phyloP scores from a whole-genome alignment of 1,140 invertebrate species.

The Drosophila nikananu region DNA sequence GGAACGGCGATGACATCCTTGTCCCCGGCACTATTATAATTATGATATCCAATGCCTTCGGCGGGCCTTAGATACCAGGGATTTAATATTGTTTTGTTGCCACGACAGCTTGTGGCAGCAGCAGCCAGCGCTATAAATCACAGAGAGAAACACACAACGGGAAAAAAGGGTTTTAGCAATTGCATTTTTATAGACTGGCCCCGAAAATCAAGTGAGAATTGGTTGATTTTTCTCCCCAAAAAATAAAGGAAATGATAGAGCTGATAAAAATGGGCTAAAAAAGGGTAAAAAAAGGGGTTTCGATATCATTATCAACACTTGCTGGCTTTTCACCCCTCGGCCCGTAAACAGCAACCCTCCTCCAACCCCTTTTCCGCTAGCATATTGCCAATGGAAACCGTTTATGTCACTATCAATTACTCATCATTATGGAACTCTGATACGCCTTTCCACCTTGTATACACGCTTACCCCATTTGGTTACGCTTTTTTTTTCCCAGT shows the following conservation, averaged over 20 bases:
- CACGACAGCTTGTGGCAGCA: conserved; percentile 69
- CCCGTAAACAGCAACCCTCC: conserved; percentile 20
- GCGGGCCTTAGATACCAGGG: conserved; percentile 73
- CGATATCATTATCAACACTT: conserved; percentile 74
- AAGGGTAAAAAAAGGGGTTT: conserved; percentile 29
- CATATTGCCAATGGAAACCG: conserved; percentile 56
- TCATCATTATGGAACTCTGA: conserved; percentile 72
- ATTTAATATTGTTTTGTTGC: conserved; percentile 71
- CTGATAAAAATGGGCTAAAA: conserved; percentile 35
- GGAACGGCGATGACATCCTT: conserved; percentile 41
- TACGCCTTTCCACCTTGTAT: conserved; percentile 60
- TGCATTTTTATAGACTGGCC: conserved; percentile 72
- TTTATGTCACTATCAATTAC: conserved; percentile 83
- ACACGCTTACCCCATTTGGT: conserved; percentile 32
- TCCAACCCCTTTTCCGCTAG: conserved; percentile 27
- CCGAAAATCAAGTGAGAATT: conserved; percentile 71
- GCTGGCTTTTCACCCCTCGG: conserved; percentile 41
- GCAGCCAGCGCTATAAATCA: conserved; percentile 69
- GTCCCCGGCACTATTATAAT: conserved; percentile 56
- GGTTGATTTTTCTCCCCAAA: conserved; percentile 57
- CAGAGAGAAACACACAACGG: conserved; percentile 3
- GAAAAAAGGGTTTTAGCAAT: conserved; percentile 45
- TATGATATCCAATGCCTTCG: conserved; percentile 69
- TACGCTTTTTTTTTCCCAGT: conserved; percentile 40
- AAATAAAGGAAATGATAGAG: conserved; percentile 20